A percentile compares a stretch with the other conserved stretches of the same genome.
These are phyloP conservation scores for Rallus crepitans DNA, from an alignment of 2,797 vertebrate species.

Conservation along the genomic window DNA sequence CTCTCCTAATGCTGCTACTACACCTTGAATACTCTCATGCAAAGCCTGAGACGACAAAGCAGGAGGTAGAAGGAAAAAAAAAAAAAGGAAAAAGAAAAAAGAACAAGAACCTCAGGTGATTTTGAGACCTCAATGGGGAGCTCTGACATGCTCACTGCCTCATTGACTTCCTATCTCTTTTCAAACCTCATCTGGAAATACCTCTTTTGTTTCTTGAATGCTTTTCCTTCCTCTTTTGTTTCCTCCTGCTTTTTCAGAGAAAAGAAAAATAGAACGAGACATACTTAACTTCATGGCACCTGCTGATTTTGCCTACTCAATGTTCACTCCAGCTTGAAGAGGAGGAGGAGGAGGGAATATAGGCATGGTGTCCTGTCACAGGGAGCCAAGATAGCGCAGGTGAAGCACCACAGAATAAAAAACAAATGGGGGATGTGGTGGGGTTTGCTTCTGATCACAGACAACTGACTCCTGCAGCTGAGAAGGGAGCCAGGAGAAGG, in stretches of 20 bases:
- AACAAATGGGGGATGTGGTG: neutral
- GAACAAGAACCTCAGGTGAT: neutral
- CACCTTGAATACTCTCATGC: neutral
- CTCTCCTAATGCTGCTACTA: neutral
- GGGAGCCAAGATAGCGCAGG: neutral
- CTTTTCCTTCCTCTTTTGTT: neutral
- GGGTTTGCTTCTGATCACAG: neutral
- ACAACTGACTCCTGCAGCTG: neutral
- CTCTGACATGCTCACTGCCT: neutral
- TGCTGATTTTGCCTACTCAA: neutral
- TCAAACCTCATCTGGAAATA: slow-evolving; percentile 6
- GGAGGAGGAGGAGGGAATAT: rapidly evolving
- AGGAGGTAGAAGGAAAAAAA: neutral
- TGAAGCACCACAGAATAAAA: neutral
- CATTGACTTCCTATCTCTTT: neutral
- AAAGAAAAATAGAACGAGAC: neutral
- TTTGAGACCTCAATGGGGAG: neutral
- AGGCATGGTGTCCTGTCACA: neutral
- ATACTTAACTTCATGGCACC: neutral
- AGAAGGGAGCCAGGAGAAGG: neutral
- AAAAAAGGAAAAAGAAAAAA: rapidly evolving
- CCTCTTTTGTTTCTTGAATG: neutral
- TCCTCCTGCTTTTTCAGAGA: neutral
- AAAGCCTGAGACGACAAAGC: neutral
- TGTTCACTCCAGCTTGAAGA: neutral